Conservation (phyloP, 2,113 vertebrate genomes). For the Mastomys natalensis region DNA sequence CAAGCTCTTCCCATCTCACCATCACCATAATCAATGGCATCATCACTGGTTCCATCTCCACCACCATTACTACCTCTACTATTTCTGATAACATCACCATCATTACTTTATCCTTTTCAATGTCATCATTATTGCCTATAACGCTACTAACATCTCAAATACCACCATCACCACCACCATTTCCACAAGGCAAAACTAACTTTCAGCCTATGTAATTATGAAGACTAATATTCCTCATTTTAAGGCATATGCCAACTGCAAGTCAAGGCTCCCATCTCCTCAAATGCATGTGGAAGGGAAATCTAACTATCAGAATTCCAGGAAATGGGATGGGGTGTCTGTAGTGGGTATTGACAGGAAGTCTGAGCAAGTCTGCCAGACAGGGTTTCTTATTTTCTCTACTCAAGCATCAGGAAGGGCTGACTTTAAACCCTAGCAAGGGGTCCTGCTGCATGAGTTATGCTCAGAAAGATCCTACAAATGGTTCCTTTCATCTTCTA, state of each 20-base stretch:
- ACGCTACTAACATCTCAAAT: too few relatives aligned
- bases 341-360: background rate
- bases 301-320: background rate
- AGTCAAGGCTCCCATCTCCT: background rate
- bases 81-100: background rate
- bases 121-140: background rate
- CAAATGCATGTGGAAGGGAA: background rate
- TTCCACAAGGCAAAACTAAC: background rate
- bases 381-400: background rate
- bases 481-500: conserved; percentile 77
- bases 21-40: too few relatives aligned
- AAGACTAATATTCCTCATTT: background rate
- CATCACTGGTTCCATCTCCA: background rate
- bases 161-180: too few relatives aligned
- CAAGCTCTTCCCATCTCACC: background rate
- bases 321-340: background rate
- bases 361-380: background rate
- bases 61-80: background rate
- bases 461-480: conserved; percentile 72
- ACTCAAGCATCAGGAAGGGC: conserved; percentile 48
- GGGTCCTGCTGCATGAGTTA: conserved; percentile 56
- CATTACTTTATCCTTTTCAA: background rate
- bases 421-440: conserved; percentile 40
- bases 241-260: background rate
- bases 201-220: background rate